Evolutionary conservation across 2,797 vertebrate genomes (phyloP), one percentile per base, ranked within the genome.

Genomic region (Lacerta agilis): DNA sequence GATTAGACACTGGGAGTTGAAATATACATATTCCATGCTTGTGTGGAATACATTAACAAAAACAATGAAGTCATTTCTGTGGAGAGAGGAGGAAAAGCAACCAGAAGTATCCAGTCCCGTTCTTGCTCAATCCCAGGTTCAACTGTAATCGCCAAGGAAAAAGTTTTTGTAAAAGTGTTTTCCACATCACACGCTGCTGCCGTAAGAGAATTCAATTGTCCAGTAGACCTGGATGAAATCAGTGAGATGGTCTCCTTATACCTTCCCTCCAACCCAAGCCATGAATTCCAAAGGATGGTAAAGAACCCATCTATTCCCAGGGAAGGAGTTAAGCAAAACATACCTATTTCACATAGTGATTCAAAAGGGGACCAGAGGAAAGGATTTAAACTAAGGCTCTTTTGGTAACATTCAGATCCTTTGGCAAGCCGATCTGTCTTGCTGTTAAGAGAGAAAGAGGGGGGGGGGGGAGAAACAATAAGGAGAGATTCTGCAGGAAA

Each of bases 381-480:
- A 87, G 99, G 99, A 96, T 99, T 99, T 96, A 99, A 98, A 93
- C 97, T 98, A 97, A 99, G 97, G 98, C 99, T 99, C 97, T 97
- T 99, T 97, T 99, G 99, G 97, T 99, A 99, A 98, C 99, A 99
- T 97, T 99, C 99, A 8, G 98, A 98, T 95, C 99, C 99, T 98
- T 99, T 99, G 95, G 98, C 97, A 95, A 98, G 97, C 90, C 99
- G 98, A 95, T 99, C 98, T 83, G 99, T 99, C 97, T 99, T 99
- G 97, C 99, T 99, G 97, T 91, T 95, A 91, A 92, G 93, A 73
- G 36, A 73, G 87, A 91, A 90, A 96, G 1, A 71, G 20, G 27
- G 38, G n/a, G 4, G 45, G 45, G 91, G 89, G 4, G 45, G 45
- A 91, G 89, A 45, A 94, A 92, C 23, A 66, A 33, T 91, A 41